Percentiles rank a stretch among this genome's conserved stretches.
These are phyloP conservation scores for Luffia ferchaultella DNA, from an alignment of 2,888 invertebrate genomes.

Conservation along the genomic window DNA sequence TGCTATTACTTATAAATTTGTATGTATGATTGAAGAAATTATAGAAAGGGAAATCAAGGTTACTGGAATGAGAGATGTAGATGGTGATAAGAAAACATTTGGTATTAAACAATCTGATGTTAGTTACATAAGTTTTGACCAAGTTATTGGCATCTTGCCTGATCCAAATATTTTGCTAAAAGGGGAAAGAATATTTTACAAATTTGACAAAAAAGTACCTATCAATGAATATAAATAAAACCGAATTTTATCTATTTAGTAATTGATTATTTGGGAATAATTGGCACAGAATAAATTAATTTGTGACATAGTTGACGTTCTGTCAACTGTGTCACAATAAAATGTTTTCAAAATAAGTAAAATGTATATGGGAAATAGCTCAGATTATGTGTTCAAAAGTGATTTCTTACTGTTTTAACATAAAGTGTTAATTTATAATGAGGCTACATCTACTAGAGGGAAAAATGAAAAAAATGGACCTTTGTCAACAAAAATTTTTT, in stretches of 20 bases:
- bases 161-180: background rate
- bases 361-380: background rate
- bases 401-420: background rate
- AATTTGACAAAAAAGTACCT: background rate
- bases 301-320: background rate
- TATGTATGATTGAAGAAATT: background rate
- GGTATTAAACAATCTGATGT: background rate
- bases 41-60: background rate
- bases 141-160: background rate
- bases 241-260: background rate
- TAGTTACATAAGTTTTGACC: background rate
- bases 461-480: background rate
- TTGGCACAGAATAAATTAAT: background rate
- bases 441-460: constrained; percentile 4
- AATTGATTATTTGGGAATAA: background rate
- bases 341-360: background rate
- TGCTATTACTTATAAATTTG: too few species aligned
- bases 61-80: background rate
- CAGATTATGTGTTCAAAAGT: background rate
- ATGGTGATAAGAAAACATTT: background rate
- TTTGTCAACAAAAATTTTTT: background rate
- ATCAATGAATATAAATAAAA: background rate
- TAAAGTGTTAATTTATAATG: constrained; percentile 2
- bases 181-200: background rate
- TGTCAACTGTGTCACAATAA: background rate